Percentiles rank a stretch among this genome's conserved stretches.
Evolutionary conservation across 64 coral and sea anemone species (phyloP).

Genomic region (Anthopleura sola): DNA sequence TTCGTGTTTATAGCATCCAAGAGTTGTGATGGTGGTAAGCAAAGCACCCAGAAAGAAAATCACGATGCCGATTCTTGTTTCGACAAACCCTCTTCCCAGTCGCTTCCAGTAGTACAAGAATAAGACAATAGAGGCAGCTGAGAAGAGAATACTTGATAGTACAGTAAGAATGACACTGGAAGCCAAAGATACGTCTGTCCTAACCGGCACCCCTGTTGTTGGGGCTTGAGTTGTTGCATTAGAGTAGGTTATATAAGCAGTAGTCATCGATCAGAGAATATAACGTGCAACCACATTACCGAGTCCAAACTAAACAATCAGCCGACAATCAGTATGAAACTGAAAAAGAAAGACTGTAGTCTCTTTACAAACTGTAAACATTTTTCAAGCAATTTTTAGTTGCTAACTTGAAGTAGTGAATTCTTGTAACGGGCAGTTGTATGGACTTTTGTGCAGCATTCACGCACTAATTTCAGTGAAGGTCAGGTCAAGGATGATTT

Average conservation of each 20-base stretch:
- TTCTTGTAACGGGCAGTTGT: too few species aligned
- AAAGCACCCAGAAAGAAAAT: constrained; percentile 74
- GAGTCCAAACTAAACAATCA: too few species aligned
- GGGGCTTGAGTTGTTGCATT: not conserved
- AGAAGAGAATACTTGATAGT: constrained; percentile 18
- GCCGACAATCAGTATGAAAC: too few species aligned
- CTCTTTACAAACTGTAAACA: too few species aligned
- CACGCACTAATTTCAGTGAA: too few species aligned
- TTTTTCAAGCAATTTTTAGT: too few species aligned
- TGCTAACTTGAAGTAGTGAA: too few species aligned
- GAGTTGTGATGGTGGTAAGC: constrained; percentile 69
- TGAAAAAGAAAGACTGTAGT: too few species aligned
- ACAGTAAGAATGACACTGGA: constrained; percentile 30
- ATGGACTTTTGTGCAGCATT: too few species aligned
- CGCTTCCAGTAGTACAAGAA: constrained; percentile 34
- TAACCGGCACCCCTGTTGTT: not conserved
- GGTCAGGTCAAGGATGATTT: too few species aligned
- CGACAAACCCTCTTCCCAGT: constrained; percentile 31
- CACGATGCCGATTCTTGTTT: constrained; percentile 62
- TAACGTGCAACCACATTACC: too few species aligned
- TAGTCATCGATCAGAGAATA: too few species aligned
- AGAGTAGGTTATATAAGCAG: not conserved
- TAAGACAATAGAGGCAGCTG: constrained; percentile 2
- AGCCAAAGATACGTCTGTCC: constrained; percentile 24
- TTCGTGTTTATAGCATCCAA: constrained; percentile 34